Base-by-base conservation (phyloP, 1,140 invertebrate genomes). In the Drosophila lacteicornis region DNA sequence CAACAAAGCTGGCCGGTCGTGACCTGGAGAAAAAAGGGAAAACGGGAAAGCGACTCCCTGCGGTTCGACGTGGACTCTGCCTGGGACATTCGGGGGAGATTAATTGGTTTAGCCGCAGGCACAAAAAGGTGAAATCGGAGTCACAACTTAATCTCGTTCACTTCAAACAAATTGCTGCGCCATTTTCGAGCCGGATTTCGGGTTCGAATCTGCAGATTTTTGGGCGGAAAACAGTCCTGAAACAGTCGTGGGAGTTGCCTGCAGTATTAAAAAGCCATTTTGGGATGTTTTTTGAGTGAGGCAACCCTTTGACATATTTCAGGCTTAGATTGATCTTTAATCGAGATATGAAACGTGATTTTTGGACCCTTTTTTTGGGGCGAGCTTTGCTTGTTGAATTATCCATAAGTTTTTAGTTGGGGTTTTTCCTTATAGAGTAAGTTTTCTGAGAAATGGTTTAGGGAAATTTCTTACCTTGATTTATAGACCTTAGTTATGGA, bases 101-200 rank as follows among this genome's bases (percentile, higher is more conserved):
- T 87, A 87, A 87, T 87, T 87, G 73, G 77, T 84, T 90, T 79
- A 74, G 30, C 70, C 61, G 27, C 38, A 15, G 73, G 76, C 62
- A 56, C 42, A 59, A 73, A 53, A 49, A 74, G 74, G 82, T 75
- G 75, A 71, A 70, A 60, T 57, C 38, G 73, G 73, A 70, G 67
- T 70, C 63, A 56, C 67, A 55, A 42, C 58, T 57, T 78, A 79
- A 74, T 79, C 57, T 79, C 15, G 15, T 62, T 59, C 57, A 56
- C 33, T 56, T 66, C 63, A 65, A 76, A 75, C 57, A 83, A 83
- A 67, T 42, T 59, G 61, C 49, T 43, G 22, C 47, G 57, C 58
- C 47, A 19, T 47, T 42, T 68, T 62, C 12, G 27, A 61, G 25
- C 19, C 55, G 53, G 19, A 58, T 58, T 66, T 43, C 17, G 30